Percentiles rank a stretch among this genome's conserved stretches.
Conservation (phyloP, 2,888 invertebrate species). For the Drosophila kokeensis region DNA sequence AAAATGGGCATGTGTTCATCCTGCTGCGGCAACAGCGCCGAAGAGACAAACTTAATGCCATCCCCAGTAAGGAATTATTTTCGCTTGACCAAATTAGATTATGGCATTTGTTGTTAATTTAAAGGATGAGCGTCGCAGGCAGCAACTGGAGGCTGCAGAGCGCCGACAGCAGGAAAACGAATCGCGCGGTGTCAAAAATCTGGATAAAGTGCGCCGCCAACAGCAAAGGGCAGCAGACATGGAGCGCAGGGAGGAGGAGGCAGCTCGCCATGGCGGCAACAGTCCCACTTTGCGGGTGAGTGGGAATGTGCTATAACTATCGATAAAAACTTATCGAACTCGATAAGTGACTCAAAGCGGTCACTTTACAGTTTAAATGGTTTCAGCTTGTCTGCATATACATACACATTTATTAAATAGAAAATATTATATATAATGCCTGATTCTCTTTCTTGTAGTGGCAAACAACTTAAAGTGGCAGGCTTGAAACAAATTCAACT, state of each 20-base stretch:
- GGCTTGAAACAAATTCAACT: background rate
- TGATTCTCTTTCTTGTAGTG: constrained; percentile 68
- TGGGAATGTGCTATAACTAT: background rate
- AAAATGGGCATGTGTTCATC: constrained; percentile 79
- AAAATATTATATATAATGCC: background rate
- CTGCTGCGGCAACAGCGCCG: constrained; percentile 79
- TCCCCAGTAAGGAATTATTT: constrained; percentile 67
- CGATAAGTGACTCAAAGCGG: background rate
- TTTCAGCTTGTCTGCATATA: background rate
- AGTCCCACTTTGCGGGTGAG: constrained; percentile 48
- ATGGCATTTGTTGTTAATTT: constrained; percentile 14
- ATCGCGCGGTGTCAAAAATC: constrained; percentile 88
- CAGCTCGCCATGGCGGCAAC: constrained; percentile 75
- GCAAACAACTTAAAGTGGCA: constrained; percentile 76
- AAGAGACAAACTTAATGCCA: constrained; percentile 82
- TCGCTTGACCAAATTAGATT: background rate
- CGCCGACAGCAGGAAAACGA: constrained; percentile 87
- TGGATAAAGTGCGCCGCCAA: constrained; percentile 87
- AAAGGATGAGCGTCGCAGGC: constrained; percentile 88
- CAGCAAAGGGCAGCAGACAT: constrained; percentile 87
- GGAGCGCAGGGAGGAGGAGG: constrained; percentile 87
- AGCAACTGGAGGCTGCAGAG: constrained; percentile 90
- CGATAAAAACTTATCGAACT: constrained; percentile 9
- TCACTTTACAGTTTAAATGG: background rate
- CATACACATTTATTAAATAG: no score